Evolutionary conservation across 2,113 vertebrate genomes (phyloP), one percentile per base, ranked within the genome.

Genomic region (Neogobius melanostomus): DNA sequence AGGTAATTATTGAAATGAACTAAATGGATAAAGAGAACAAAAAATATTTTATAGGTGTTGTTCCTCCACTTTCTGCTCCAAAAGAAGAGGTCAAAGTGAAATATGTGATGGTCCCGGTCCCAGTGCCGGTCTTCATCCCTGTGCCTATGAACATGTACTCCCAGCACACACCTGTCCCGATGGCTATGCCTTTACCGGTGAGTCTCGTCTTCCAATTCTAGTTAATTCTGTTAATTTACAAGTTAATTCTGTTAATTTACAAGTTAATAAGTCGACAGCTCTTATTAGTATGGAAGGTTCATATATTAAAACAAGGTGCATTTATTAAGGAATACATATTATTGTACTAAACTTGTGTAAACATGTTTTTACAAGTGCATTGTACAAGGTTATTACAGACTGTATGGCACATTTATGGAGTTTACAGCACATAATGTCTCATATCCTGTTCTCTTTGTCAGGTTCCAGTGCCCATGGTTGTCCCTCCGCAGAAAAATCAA

Each of bases 71-170:
- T 14, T 73, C 69, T 15, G 64, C 50, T 63, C 61, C 75, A 53
- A 63, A 51, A 70, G 84, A 72, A 6, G 84, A 81, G 69, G 88
- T 89, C 66, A 83, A 67, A 0, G 93, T 96, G 66, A 94, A 91
- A 71, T 78, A 96, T 76, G 1, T 97, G 49, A 90, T 97, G 82
- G 92, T 99, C 53, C 96, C 97, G 21, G 85, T 98, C 73, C 95
- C 96, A 16, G 93, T 98, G 6, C 97, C 97, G 3, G 91, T 99
- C 79, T 99, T 95, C 85, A 92, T 99, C 66, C 97, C 97, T 77
- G 91, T 99, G 79, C 97, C 97, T 72, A 89, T 99, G 93, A 95
- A 96, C 87, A 93, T 99, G 88, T 99, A 96, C 87, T 94, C 95
- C 52, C 97, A 99, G 85, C 95, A 94, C 90, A 93, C 94, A 5